These are phyloP conservation scores for Sitodiplosis mosellana DNA, from an alignment of 1,140 invertebrate species.

Conservation along the genomic window DNA sequence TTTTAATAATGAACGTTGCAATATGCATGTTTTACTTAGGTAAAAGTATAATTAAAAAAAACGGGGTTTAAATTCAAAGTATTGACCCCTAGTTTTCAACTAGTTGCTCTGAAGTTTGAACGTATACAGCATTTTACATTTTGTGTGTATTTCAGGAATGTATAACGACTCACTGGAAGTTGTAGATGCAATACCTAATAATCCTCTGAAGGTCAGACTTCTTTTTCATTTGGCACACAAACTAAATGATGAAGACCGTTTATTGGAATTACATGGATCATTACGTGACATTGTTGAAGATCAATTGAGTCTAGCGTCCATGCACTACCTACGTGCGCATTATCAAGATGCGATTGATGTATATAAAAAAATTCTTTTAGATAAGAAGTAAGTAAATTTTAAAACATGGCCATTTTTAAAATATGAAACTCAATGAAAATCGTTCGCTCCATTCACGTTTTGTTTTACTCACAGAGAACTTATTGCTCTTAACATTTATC, in stretches of 20 bases:
- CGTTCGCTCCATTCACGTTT: neutral
- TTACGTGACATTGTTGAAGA: conserved; percentile 82
- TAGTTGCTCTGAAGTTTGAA: no score
- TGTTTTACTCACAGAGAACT: conserved; percentile 47
- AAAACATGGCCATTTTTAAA: neutral
- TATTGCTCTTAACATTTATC: conserved; percentile 89
- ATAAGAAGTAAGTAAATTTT: conserved; percentile 52
- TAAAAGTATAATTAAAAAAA: conserved; percentile 26
- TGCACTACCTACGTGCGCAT: conserved; percentile 88
- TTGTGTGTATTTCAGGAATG: conserved; percentile 26
- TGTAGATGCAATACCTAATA: conserved; percentile 36
- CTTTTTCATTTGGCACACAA: conserved; percentile 91
- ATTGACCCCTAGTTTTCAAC: no score
- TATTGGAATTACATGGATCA: conserved; percentile 66
- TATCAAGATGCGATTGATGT: conserved; percentile 99
- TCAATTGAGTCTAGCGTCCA: conserved; percentile 86
- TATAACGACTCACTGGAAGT: conserved; percentile 45
- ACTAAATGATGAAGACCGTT: conserved; percentile 64
- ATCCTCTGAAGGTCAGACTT: conserved; percentile 50
- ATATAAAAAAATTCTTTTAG: conserved; percentile 85
- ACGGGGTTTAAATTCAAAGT: neutral
- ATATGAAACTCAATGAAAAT: neutral
- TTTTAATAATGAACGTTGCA: conserved; percentile 33
- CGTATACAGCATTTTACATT: no score
- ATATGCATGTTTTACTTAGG: conserved; percentile 94